Conservation (phyloP, 1,140 invertebrate species). For the Aradophagus sp. region DNA sequence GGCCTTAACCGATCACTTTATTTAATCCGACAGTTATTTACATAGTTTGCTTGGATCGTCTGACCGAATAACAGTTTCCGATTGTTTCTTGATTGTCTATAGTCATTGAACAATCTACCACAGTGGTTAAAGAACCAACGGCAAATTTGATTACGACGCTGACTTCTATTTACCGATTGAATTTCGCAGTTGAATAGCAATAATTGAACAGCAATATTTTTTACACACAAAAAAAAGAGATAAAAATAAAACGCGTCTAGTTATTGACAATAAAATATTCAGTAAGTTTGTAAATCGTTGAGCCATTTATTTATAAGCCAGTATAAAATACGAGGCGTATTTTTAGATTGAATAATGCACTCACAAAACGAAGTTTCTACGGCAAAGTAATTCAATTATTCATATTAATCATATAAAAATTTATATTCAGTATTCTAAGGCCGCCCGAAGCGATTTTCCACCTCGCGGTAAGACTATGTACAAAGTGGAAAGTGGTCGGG, state of each 20-base stretch:
- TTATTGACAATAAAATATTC: constrained; percentile 10
- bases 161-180: too few relatives aligned
- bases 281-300: constrained; percentile 2
- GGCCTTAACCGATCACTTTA: constrained; percentile 16
- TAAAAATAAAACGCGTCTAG: too few relatives aligned
- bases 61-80: constrained; percentile 26
- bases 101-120: constrained; percentile 1
- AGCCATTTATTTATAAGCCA: too few relatives aligned
- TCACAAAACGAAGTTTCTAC: constrained; percentile 2
- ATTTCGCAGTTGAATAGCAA: too few relatives aligned
- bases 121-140: constrained; percentile 19
- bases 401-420: constrained; percentile 42
- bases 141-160: too few relatives aligned
- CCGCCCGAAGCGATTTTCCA: constrained; percentile 14
- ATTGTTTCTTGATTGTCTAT: constrained; percentile 33
- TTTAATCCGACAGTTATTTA: constrained; percentile 16
- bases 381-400: constrained; percentile 29
- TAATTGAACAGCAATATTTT: too few relatives aligned
- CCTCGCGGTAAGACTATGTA: constrained; percentile 15
- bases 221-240: too few relatives aligned
- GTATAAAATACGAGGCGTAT: too few relatives aligned
- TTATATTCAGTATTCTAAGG: constrained; percentile 26
- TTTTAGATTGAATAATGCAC: constrained; percentile 20
- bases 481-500: constrained; percentile 17
- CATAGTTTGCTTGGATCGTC: constrained; percentile 27